A percentile compares a stretch with the other conserved stretches of the same genome.
phyloP scores from a whole-genome alignment of 2,888 invertebrate species.

The Lepas anatifera region DNA sequence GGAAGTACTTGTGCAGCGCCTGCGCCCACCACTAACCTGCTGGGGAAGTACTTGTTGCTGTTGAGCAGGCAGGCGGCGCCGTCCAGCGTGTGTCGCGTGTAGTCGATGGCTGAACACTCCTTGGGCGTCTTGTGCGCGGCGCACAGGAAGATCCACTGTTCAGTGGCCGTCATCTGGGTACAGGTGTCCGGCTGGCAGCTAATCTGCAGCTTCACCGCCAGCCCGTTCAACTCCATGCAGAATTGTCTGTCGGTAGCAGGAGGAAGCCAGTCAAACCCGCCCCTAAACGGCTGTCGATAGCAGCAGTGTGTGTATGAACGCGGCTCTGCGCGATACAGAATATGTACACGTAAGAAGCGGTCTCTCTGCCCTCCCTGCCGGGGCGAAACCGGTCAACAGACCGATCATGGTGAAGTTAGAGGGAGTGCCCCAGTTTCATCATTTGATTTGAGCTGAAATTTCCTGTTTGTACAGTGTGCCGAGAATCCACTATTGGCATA shows the following conservation, averaged over 20 bases:
- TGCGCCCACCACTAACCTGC: constrained; percentile 52
- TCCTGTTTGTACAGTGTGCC: no score
- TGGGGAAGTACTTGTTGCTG: constrained; percentile 99
- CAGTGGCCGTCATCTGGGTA: constrained; percentile 99
- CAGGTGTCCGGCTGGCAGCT: constrained; percentile 96
- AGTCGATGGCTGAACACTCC: constrained; percentile 99
- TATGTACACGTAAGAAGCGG: no score
- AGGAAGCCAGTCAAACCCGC: no score
- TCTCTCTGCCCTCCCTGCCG: no score
- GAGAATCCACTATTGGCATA: no score
- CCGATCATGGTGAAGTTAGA: no score
- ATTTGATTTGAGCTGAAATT: no score
- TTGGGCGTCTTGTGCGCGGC: constrained; percentile 99
- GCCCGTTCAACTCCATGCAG: constrained; percentile 98
- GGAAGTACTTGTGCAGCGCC: constrained; percentile 45
- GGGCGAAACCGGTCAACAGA: no score
- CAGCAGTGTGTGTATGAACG: no score
- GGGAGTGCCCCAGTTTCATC: no score
- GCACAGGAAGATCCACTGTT: constrained; percentile 99
- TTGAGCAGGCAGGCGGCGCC: constrained; percentile 97
- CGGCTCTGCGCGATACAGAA: no score
- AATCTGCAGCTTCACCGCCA: constrained; percentile 87
- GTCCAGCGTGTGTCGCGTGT: constrained; percentile 95
- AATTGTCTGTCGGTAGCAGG: constrained; percentile 76
- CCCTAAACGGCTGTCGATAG: no score